Conservation (phyloP, 2,113 vertebrate species). For the Zeus faber region DNA sequence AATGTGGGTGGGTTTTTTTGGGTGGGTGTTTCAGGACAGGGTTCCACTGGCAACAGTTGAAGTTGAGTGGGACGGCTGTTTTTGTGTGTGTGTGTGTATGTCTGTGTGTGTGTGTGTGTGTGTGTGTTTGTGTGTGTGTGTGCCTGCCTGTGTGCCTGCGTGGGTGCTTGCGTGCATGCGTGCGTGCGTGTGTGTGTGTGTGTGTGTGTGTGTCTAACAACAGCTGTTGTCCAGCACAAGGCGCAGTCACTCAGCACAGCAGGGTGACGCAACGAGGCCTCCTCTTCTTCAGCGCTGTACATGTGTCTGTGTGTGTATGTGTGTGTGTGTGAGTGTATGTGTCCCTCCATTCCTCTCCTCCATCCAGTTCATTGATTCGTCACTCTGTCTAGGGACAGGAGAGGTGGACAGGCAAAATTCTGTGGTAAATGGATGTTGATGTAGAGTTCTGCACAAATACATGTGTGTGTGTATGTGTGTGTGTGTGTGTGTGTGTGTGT, state of each 20-base stretch:
- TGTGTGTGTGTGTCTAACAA: slow-evolving; percentile 34
- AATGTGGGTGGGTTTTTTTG: too few relatives aligned
- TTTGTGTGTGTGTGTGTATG: neutral
- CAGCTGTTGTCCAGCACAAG: slow-evolving; percentile 80
- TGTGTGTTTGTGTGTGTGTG: slow-evolving; percentile 3
- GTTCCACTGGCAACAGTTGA: too few relatives aligned
- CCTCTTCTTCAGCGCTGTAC: slow-evolving; percentile 58
- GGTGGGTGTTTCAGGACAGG: too few relatives aligned
- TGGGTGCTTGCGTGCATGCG: too few relatives aligned
- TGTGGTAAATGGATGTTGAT: too few relatives aligned
- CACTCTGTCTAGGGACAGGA: too few relatives aligned
- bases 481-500: slow-evolving; percentile 23
- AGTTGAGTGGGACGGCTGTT: slow-evolving; percentile 13
- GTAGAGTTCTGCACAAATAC: slow-evolving; percentile 39
- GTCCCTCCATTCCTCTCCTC: neutral
- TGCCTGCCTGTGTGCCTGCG: too few relatives aligned
- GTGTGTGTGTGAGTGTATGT: neutral
- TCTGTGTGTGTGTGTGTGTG: slow-evolving; percentile 7
- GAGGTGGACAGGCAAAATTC: too few relatives aligned
- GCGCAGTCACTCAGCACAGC: slow-evolving; percentile 76
- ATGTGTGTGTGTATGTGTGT: slow-evolving; percentile 23
- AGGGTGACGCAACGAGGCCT: slow-evolving; percentile 69
- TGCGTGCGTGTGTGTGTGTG: neutral
- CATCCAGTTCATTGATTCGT: too few relatives aligned
- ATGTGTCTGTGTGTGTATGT: slow-evolving; percentile 22